Base-by-base conservation (phyloP, 2,888 invertebrate genomes). In the Anticlea derivata region DNA sequence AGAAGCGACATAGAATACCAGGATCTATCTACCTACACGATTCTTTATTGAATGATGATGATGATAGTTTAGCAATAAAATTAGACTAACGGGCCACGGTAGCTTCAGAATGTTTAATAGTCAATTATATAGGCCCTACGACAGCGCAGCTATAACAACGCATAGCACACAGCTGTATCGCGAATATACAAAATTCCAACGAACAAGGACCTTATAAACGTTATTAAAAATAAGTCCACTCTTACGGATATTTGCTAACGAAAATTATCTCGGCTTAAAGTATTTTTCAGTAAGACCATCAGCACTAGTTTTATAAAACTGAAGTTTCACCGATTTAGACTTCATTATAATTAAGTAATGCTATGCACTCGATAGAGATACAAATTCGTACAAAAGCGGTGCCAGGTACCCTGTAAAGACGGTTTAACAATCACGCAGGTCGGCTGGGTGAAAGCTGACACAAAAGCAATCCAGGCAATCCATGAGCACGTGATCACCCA, bases 401-500 rank as follows among this genome's bases (percentile, higher is more conserved):
- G n/a, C n/a, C n/a, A n/a, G n/a, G n/a, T n/a, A n/a, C n/a, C n/a
- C n/a, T n/a, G n/a, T n/a, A n/a, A 17, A 3, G 17, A 17, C 17
- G 2, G 4, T 17, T 17, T 17, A 4, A 17, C 13, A 4, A 39
- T 13, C 27, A 30, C 55, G 17, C 90, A 96, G 96, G 95, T 96
- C 55, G 96, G 96, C 48, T 96, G 96, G 96, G 95, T 96, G 66
- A 95, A 96, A 78, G 95, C 95, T 31, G 96, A 96, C 78, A 95
- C 95, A 45, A 96, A 96, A 81, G 96, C 96, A 45, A 96, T 96
- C 69, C 95, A 95, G 78, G 95, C 96, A 3, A 96, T 96, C 69
- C 96, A 96, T 86, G 95, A 95, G 67, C 95, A 95, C 88, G 96
- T 96, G 64, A 95, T 96, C 77, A 96, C 96, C n/a, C 95, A 96